Percentiles rank a stretch among this genome's conserved stretches.
Conservation (phyloP, 2,113 vertebrate genomes). For the Shinisaurus crocodilurus region DNA sequence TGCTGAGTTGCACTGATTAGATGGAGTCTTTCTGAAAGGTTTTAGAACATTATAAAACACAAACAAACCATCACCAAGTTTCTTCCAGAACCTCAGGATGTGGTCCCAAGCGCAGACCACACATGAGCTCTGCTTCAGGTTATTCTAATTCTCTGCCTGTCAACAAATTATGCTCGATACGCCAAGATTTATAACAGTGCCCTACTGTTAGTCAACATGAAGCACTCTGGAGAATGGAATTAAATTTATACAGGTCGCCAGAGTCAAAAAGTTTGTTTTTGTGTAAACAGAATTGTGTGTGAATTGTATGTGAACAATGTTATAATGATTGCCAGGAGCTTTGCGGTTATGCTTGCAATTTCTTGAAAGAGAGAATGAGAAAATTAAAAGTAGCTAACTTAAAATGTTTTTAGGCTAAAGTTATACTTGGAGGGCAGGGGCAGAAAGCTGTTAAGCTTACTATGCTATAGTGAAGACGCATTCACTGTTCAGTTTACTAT, state of each 20-base stretch:
- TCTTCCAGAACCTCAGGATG: slow-evolving; percentile 11
- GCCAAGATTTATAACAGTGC: slow-evolving; percentile 16
- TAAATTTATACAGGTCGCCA: neutral
- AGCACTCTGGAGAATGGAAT: slow-evolving; percentile 3
- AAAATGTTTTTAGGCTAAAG: neutral
- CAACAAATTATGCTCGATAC: slow-evolving; percentile 40
- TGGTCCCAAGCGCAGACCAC: slow-evolving; percentile 43
- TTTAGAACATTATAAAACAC: slow-evolving; percentile 26
- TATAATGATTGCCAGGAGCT: slow-evolving; percentile 30
- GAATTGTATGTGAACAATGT: slow-evolving; percentile 18
- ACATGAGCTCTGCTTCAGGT: slow-evolving; percentile 40
- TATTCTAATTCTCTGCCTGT: slow-evolving; percentile 51
- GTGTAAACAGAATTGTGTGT: slow-evolving; percentile 40
- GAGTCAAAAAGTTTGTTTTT: slow-evolving; percentile 41
- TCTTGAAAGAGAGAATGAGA: slow-evolving; percentile 37
- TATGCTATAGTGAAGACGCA: neutral
- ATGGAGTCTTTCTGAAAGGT: neutral
- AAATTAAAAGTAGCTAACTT: slow-evolving; percentile 34
- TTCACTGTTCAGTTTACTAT: neutral
- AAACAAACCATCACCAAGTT: slow-evolving; percentile 7
- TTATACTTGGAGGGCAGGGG: slow-evolving; percentile 3
- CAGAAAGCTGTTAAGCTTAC: neutral
- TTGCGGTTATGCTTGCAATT: neutral
- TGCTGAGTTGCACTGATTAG: neutral
- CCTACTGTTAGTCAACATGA: slow-evolving; percentile 3